Evolutionary conservation across 2,113 vertebrate genomes (phyloP), one percentile per base, ranked within the genome.

Genomic region (Gallinago paraguaiae): DNA sequence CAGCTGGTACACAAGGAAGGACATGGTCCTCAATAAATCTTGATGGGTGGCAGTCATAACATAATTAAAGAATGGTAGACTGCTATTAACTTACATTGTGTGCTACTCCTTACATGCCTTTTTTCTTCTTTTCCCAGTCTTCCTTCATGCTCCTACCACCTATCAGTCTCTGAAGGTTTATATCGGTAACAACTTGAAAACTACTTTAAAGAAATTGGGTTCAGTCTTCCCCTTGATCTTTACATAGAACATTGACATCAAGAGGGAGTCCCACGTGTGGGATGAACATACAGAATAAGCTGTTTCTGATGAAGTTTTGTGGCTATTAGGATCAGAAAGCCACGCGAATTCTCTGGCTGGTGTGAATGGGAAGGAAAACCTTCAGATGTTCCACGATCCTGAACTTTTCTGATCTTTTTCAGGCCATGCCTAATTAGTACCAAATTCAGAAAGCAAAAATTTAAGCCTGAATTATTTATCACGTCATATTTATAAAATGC

Each of bases 321-420:
- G 95, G 80, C 95, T 86, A 87, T 95, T 94, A 83, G 91, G 82
- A 96, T 96, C 94, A 95, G 93, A 94, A 94, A 92, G 74, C 69
- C 85, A 90, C 1, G 8, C 75, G 94, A 88, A 92, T 74, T 71
- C 51, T 93, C 88, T 84, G 79, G 54, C 67, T 86, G 60, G 67
- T 82, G 53, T 59, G 86, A 92, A 63, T 65, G 76, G 79, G 90
- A 60, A 95, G 60, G 33, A 95, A 81, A 85, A 80, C 51, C 77
- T 81, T 96, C 92, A 96, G 86, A 97, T 83, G 85, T 94, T 90
- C 67, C 87, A 67, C 5, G 56, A 88, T 86, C 56, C 85, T 82
- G 91, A 89, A 96, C 92, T 96, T 94, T 93, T 93, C 95, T 93
- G 84, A 96, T 97, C 87, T 97, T 96, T 96, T 97, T 92, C 82